These are phyloP conservation scores for Spilosoma lubricipeda DNA, from an alignment of 2,888 invertebrate genomes.

Conservation along the genomic window DNA sequence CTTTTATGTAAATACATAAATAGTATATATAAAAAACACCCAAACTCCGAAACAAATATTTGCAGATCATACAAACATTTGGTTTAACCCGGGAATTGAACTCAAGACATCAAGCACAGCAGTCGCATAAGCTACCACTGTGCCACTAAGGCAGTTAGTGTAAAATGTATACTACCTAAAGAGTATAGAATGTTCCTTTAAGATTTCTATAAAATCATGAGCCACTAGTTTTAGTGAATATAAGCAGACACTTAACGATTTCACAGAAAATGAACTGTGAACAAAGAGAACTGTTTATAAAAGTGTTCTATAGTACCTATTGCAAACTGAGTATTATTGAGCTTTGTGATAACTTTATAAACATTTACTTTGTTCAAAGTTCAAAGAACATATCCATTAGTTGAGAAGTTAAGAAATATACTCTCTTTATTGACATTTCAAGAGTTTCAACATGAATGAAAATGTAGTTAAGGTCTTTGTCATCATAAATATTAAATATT, in stretches of 20 bases:
- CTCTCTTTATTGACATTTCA: background rate
- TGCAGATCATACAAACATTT: too few relatives aligned
- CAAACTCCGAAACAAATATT: too few relatives aligned
- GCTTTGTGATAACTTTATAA: background rate
- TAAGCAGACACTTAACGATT: background rate
- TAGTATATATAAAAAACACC: too few relatives aligned
- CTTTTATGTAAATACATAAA: too few relatives aligned
- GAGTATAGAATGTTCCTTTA: background rate
- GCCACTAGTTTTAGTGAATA: background rate
- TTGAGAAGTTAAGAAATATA: background rate
- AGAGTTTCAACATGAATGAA: background rate
- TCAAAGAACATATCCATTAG: background rate
- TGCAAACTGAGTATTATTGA: background rate
- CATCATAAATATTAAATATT: too few relatives aligned
- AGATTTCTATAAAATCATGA: background rate
- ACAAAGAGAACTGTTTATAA: background rate
- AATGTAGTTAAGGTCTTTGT: background rate
- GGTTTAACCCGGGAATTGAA: too few relatives aligned
- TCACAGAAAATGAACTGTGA: constrained; percentile 1
- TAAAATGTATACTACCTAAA: background rate
- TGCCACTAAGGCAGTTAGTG: too few relatives aligned
- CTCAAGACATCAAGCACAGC: too few relatives aligned
- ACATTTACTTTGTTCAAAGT: background rate
- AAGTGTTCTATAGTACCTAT: background rate
- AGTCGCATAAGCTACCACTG: too few relatives aligned